A percentile compares a stretch with the other conserved stretches of the same genome.
These are phyloP conservation scores for Elegia similella DNA, from an alignment of 2,888 invertebrate species.

Conservation along the genomic window DNA sequence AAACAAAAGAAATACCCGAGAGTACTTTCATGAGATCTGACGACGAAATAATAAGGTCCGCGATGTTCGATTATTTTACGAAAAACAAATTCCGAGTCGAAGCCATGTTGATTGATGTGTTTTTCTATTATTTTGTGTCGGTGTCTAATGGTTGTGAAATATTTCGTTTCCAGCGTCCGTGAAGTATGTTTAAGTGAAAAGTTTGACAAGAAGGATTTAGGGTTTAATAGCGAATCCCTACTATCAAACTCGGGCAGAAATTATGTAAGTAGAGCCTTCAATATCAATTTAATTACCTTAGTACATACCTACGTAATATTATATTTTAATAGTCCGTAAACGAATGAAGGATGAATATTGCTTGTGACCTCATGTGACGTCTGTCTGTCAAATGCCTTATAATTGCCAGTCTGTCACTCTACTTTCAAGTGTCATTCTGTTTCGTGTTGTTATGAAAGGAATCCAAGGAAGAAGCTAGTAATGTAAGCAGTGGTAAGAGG, in stretches of 20 bases:
- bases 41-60: constrained; percentile 74
- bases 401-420: no score
- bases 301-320: background rate
- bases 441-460: no score
- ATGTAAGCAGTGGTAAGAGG: no score
- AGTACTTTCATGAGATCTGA: constrained; percentile 64
- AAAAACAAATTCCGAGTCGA: constrained; percentile 36
- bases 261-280: constrained; percentile 19
- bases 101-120: constrained; percentile 49
- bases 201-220: constrained; percentile 62
- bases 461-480: no score
- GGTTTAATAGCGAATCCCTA: constrained; percentile 51
- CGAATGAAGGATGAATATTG: no score
- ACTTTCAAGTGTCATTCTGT: no score
- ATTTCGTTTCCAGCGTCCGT: constrained; percentile 56
- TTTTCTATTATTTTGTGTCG: constrained; percentile 39
- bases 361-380: no score
- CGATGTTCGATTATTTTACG: constrained; percentile 46
- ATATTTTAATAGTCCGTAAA: no score
- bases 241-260: constrained; percentile 51
- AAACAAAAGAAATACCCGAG: constrained; percentile 72
- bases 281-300: background rate
- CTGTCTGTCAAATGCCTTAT: no score
- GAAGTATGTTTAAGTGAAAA: constrained; percentile 73
- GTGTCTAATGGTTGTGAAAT: constrained; percentile 27